phyloP scores from a whole-genome alignment of 2,113 vertebrate genomes.

The Lagopus leucura region DNA sequence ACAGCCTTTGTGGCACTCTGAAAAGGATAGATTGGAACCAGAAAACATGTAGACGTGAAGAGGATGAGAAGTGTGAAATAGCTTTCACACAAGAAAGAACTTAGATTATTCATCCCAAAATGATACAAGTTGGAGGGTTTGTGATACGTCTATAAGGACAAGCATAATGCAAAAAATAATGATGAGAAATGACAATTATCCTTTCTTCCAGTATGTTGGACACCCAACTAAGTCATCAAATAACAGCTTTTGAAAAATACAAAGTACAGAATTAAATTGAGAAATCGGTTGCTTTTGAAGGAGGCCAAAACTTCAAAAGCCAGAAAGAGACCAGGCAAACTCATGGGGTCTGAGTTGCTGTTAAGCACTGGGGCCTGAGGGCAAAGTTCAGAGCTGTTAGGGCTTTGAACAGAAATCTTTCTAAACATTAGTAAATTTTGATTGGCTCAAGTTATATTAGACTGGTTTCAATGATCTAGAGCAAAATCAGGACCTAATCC shows the following conservation, averaged over 20 bases:
- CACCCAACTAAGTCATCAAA: not conserved
- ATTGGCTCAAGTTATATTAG: not conserved
- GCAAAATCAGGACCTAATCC: not conserved
- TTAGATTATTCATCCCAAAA: not conserved
- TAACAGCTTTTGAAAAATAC: not conserved
- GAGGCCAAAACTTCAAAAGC: not conserved
- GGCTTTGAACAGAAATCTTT: not conserved
- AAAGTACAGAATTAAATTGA: not conserved
- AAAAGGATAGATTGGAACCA: not conserved
- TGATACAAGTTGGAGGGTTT: not conserved
- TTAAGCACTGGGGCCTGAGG: not conserved
- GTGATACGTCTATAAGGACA: not conserved
- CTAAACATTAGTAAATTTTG: not conserved
- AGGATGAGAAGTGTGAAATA: not conserved
- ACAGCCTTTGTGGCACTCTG: not conserved
- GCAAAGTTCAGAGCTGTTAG: not conserved
- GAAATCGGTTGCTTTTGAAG: not conserved
- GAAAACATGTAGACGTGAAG: not conserved
- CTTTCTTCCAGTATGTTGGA: not conserved
- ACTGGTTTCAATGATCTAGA: not conserved
- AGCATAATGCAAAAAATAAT: not conserved
- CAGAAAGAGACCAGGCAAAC: not conserved
- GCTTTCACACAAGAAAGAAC: not conserved
- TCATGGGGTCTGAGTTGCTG: rapidly evolving
- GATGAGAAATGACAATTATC: not conserved